phyloP scores from a whole-genome alignment of 2,888 invertebrate genomes.

The Apotomis turbidana region DNA sequence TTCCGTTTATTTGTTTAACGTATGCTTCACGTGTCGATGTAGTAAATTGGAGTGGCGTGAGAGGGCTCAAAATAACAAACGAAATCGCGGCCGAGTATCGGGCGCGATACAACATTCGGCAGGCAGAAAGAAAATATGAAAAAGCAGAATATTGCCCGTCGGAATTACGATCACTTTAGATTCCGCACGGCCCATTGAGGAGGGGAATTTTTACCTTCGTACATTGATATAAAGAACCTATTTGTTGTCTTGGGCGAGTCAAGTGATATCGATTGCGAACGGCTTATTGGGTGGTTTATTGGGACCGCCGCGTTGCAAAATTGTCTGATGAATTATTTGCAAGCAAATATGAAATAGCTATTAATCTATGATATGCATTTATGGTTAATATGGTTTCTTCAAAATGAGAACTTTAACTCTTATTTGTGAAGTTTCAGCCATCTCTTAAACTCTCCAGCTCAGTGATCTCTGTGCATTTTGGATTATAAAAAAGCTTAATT shows the following conservation, averaged over 20 bases:
- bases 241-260: conserved; percentile 68
- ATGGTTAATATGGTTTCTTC: too few relatives aligned
- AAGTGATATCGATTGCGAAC: conserved; percentile 63
- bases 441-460: too few relatives aligned
- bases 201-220: conserved; percentile 79
- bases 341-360: not conserved
- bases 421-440: too few relatives aligned
- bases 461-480: not conserved
- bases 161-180: conserved; percentile 82
- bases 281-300: conserved; percentile 35
- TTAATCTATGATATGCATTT: not conserved
- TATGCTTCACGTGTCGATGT: conserved; percentile 74
- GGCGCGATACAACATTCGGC: conserved; percentile 75
- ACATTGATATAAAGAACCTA: conserved; percentile 79
- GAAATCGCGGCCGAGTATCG: conserved; percentile 78
- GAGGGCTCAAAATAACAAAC: conserved; percentile 79
- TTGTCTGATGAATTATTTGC: conserved; percentile 27
- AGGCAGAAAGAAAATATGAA: conserved; percentile 80
- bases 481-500: too few relatives aligned
- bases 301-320: conserved; percentile 26
- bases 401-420: too few relatives aligned
- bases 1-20: conserved; percentile 70
- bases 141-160: conserved; percentile 81
- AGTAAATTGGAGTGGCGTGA: conserved; percentile 73
- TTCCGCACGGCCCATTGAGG: conserved; percentile 78